phyloP scores from a whole-genome alignment of 1,140 invertebrate species.

The Aplysia californica region DNA sequence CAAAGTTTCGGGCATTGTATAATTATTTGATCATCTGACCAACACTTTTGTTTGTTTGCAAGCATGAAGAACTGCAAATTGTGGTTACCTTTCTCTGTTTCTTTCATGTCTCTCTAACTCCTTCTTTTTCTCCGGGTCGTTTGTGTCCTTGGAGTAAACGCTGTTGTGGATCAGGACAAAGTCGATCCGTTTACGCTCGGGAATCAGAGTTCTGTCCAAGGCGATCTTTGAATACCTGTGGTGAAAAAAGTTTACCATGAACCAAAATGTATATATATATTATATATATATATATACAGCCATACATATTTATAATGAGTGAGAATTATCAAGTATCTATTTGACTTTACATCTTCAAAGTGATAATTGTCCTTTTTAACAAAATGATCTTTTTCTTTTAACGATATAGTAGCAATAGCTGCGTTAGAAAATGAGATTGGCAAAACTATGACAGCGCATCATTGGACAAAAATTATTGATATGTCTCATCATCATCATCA shows the following conservation, averaged over 20 bases:
- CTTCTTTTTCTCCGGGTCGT: constrained; percentile 28
- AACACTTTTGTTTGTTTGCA: too few relatives aligned
- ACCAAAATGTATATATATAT: neutral
- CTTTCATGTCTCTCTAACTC: constrained; percentile 18
- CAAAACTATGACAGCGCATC: too few relatives aligned
- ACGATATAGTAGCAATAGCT: too few relatives aligned
- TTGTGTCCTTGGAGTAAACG: neutral
- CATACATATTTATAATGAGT: neutral
- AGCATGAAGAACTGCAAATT: too few relatives aligned
- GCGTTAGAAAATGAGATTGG: too few relatives aligned
- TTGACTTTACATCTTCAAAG: neutral
- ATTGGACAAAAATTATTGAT: too few relatives aligned
- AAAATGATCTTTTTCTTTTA: too few relatives aligned
- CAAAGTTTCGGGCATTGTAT: neutral
- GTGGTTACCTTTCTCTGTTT: constrained; percentile 27
- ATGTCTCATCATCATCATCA: too few relatives aligned
- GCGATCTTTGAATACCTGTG: constrained; percentile 32
- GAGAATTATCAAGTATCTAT: neutral
- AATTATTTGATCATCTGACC: neutral
- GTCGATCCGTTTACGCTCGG: constrained; percentile 55
- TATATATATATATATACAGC: neutral
- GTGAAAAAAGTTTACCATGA: constrained; percentile 1
- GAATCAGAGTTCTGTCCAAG: constrained; percentile 28
- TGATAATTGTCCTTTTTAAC: too few relatives aligned
- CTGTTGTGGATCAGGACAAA: constrained; percentile 42